Evolutionary conservation across 2,888 invertebrate species (phyloP).

Genomic region (Thecocarcelia acutangulata): DNA sequence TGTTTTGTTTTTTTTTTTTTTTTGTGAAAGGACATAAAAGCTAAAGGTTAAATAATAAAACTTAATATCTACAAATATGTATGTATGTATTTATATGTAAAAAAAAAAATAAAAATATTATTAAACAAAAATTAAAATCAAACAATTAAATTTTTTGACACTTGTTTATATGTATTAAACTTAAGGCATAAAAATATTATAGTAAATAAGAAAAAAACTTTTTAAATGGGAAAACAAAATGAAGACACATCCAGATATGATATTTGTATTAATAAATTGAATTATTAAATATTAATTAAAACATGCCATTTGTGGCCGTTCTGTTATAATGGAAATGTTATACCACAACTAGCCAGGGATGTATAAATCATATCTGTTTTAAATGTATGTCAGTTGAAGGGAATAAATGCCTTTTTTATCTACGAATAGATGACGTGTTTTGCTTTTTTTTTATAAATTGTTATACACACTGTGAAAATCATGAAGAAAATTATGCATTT

Average conservation of each 20-base stretch:
- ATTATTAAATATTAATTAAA: not conserved
- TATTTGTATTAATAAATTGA: no score
- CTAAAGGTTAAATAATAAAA: conserved; percentile 57
- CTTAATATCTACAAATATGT: conserved; percentile 59
- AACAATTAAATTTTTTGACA: conserved; percentile 39
- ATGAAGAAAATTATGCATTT: not conserved
- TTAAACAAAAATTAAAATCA: conserved; percentile 52
- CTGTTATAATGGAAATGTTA: no score
- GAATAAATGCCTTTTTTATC: conserved; percentile 66
- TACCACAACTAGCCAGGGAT: conserved; percentile 9
- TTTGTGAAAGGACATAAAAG: conserved; percentile 59
- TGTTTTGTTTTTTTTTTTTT: conserved; percentile 27
- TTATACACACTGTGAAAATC: conserved; percentile 55
- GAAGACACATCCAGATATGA: conserved; percentile 11
- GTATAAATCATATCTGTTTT: not conserved
- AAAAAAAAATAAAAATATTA: conserved; percentile 58
- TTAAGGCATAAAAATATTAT: conserved; percentile 21
- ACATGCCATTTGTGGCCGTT: not conserved
- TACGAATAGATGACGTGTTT: conserved; percentile 45
- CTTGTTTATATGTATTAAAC: conserved; percentile 22
- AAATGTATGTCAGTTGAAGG: conserved; percentile 26
- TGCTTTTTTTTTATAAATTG: conserved; percentile 45
- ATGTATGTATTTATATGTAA: not conserved
- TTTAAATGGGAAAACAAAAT: not conserved
- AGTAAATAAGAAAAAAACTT: not conserved